Base-by-base conservation (phyloP, 2,888 invertebrate species). In the Eristalis tenax region DNA sequence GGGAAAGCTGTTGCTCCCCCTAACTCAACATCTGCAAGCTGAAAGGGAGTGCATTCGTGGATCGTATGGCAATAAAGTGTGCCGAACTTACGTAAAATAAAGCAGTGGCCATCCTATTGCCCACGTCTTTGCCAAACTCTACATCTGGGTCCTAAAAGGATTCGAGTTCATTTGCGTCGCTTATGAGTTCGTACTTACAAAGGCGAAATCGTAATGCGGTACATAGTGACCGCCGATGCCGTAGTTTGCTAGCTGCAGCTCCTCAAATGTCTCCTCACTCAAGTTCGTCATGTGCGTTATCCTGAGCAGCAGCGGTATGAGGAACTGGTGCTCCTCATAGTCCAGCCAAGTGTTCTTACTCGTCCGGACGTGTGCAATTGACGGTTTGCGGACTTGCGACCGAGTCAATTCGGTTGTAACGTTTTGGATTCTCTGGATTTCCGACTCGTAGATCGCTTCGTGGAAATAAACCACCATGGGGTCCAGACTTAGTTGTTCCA, bases 161-260 rank as follows among this genome's bases (percentile, higher is more conserved):
- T 18, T 18, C 50, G 6, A 8, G 50, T 23, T 59, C 59, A 59
- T 13, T 23, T 0, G 15, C 23, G 10, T 57, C 57, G 0, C 18
- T 22, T 8, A 15, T 2, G 40, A 43, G 6, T 4, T 26, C 82
- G 26, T 32, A 11, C 26, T 73, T 66, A 57, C 59, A 2, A 77
- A 77, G 35, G 90, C 91, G 78, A 91, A 95, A 92, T 94, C 95
- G 91, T 94, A 95, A 65, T 95, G 95, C 78, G 92, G 91, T 23
- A 95, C 95, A 90, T 95, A 96, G 90, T 95, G 95, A 1, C 95
- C 96, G n/a, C 95, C 96, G 50, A 95, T 93, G 18, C 95, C 95
- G 91, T 96, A 96, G 89, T 96, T 96, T 35, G 94, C 95, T 35
- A 96, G 94, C 92, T 95, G 96, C 61, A 95, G 91, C 56, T 94